Base-by-base conservation (phyloP, 2,797 vertebrate genomes). In the Leuciscus waleckii region DNA sequence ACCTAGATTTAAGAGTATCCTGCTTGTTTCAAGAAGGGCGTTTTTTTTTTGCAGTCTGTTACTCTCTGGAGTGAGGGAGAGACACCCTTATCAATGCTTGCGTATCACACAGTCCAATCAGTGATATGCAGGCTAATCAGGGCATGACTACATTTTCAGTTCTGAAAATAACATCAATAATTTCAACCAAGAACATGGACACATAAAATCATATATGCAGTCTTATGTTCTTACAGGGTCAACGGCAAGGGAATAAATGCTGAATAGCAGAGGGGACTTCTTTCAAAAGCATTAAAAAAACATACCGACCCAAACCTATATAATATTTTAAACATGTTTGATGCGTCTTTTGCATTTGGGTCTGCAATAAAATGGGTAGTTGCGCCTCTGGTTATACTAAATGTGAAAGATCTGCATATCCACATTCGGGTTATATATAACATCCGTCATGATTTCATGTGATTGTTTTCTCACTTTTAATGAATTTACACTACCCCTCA, bases 101-200 rank as follows among this genome's bases (percentile, higher is more conserved):
- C 91, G 87, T 89, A 84, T 85, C 86, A 91, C 90, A 73, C 71
- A 84, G 86, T 86, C 85, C 46, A 84, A 68, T 76, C 86, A 90
- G 90, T 82, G 5, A 65, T 81, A 69, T 73, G 58, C 54, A 85
- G 69, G 17, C 43, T 56, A 79, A 49, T 65, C 41, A 35, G 61
- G n/a, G 41, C 14, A 56, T 56, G 65, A 70, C 83, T 43, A 70
- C 16, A 5, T 14, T 29, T 35, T 79, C 67, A 74, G 37, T 19
- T 46, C 35, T 54, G 80, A 82, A 82, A 16, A 61, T 8, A 2
- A 9, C 21, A 61, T 41, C 75, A 26, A 41, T 78, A 5, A 41
- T 37, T 78, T 37, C 54, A 77, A 26, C 32, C 35, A 78, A 26
- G 5, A 26, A n/a, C 54, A 39, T n/a, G 23, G 51, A 41, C 46